Conservation (phyloP, 2,797 vertebrate species). For the Poeciliopsis turneri region DNA sequence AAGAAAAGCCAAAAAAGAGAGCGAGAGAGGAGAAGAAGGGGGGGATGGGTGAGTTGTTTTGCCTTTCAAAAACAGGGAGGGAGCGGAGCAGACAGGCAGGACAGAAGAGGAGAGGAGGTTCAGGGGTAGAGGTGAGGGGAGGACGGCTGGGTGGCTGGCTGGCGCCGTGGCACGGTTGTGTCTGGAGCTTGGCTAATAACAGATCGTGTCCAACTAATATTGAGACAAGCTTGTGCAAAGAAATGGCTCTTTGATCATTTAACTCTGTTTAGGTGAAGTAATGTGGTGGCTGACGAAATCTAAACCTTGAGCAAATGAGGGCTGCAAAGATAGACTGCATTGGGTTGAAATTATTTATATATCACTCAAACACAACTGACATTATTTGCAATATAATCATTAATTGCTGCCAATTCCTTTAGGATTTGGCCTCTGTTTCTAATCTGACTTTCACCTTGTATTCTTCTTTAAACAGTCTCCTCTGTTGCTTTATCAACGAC, state of each 20-base stretch:
- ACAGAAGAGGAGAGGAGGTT: slow-evolving; percentile 57
- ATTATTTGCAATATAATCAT: background rate
- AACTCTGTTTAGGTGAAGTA: background rate
- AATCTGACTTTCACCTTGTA: slow-evolving; percentile 11
- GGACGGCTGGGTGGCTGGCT: slow-evolving; percentile 61
- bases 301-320: background rate
- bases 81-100: slow-evolving; percentile 56
- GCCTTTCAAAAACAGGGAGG: slow-evolving; percentile 49
- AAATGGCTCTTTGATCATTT: slow-evolving; percentile 4
- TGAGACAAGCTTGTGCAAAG: slow-evolving; percentile 29
- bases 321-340: background rate
- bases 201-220: slow-evolving; percentile 25
- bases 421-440: slow-evolving; percentile 4
- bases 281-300: background rate
- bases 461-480: background rate
- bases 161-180: slow-evolving; percentile 58
- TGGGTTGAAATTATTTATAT: background rate
- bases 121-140: slow-evolving; percentile 65
- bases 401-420: slow-evolving; percentile 1
- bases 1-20: slow-evolving; percentile 36
- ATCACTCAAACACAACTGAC: background rate
- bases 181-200: slow-evolving; percentile 53
- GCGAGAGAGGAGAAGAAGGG: slow-evolving; percentile 39
- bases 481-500: slow-evolving; percentile 29
- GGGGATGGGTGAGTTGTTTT: slow-evolving; percentile 54